A percentile compares a stretch with the other conserved stretches of the same genome.
Evolutionary conservation across 1,140 invertebrate genomes (phyloP).

Genomic region (Cardiocondyla obscurior): DNA sequence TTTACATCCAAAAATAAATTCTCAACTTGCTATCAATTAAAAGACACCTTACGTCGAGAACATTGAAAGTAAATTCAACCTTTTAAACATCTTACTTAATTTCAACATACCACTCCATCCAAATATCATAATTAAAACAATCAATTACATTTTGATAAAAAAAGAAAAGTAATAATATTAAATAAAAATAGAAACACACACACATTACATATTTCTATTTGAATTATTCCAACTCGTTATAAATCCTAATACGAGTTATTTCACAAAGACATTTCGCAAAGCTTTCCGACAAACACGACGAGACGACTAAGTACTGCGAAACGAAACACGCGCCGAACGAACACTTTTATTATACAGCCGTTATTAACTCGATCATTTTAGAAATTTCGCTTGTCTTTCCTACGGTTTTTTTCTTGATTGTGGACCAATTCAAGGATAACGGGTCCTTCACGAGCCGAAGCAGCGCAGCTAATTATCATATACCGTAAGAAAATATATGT

Average conservation of each 20-base stretch:
- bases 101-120: neutral
- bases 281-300: neutral
- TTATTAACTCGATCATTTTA: neutral
- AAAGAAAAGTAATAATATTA: too few relatives aligned
- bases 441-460: slow-evolving; percentile 66
- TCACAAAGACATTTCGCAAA: neutral
- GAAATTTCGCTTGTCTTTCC: neutral
- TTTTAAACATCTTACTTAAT: neutral
- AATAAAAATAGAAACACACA: too few relatives aligned
- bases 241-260: neutral
- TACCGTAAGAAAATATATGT: slow-evolving; percentile 72
- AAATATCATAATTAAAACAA: neutral
- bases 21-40: neutral
- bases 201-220: neutral
- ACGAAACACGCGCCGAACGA: neutral
- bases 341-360: slow-evolving; percentile 1
- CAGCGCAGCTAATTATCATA: slow-evolving; percentile 66
- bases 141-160: neutral
- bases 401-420: neutral
- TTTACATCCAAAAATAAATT: neutral
- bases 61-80: neutral
- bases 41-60: neutral
- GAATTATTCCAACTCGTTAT: neutral
- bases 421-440: slow-evolving; percentile 62
- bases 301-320: neutral